Base-by-base conservation (phyloP, 2,888 invertebrate genomes). In the Parelbella ahira region DNA sequence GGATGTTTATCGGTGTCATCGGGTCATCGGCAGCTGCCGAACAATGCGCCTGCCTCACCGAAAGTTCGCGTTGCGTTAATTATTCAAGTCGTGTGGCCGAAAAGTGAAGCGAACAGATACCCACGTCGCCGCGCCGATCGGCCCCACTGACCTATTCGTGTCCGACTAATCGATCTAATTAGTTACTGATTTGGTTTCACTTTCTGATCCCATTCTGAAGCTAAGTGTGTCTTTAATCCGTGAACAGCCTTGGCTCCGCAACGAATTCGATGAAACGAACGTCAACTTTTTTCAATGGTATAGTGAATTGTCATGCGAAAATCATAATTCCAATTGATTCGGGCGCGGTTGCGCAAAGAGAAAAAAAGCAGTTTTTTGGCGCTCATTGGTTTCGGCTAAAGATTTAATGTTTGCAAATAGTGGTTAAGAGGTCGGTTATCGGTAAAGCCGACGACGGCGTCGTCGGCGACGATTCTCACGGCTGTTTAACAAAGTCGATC, bases 371-470 rank as follows among this genome's bases (percentile, higher is more conserved):
- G n/a, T n/a, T 48, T 51, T 56, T 48, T 55, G 49, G 47, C 51
- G 51, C 58, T 63, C 61, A 65, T 71, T 68, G 67, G 66, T 65
- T 60, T 61, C 60, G 55, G 53, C 48, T 49, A 57, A 65, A 68
- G 61, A 70, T 64, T 68, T 62, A 68, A 71, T 64, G 63, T 67
- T 65, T 63, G 60, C 65, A 64, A 76, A 78, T 74, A 77, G 78
- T 80, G 76, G 76, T 77, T 68, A 78, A 67, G 71, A 68, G 82
- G 77, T 79, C 77, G 66, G 59, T 47, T 77, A 79, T 70, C 81
- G 77, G 78, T 79, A 81, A 81, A 69, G 45, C 47, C 46, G 48
- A 50, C 48, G 2, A 3, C 4, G 4, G 2, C 2, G 51, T 53
- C 50, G 50, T 39, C 54, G 51, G 50, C 50, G 58, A 60, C 61